These are phyloP conservation scores for Plutella xylostella DNA, from an alignment of 2,888 invertebrate species.

Conservation along the genomic window DNA sequence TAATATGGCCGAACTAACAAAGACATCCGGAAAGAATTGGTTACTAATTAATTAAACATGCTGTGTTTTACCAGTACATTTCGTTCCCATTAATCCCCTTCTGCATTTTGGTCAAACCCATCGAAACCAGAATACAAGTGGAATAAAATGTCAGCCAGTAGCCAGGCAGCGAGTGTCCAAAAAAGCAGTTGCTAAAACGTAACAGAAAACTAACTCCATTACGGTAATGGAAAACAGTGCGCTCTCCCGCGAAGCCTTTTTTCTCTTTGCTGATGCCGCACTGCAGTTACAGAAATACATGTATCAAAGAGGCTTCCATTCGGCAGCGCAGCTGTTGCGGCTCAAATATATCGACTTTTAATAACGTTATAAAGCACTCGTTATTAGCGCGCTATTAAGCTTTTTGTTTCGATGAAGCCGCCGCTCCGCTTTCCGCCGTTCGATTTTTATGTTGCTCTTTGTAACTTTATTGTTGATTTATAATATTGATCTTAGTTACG, in stretches of 20 bases:
- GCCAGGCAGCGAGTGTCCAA: slow-evolving; percentile 14
- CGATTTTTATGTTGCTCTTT: too few relatives aligned
- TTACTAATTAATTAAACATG: too few relatives aligned
- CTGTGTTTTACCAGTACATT: too few relatives aligned
- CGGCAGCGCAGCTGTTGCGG: slow-evolving; percentile 34
- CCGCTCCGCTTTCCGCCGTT: too few relatives aligned
- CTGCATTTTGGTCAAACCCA: too few relatives aligned
- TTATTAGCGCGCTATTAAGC: too few relatives aligned
- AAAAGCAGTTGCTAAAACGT: slow-evolving; percentile 43
- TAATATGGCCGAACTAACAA: too few relatives aligned
- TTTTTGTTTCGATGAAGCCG: neutral
- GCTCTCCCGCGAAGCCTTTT: slow-evolving; percentile 39
- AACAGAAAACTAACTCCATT: slow-evolving; percentile 55
- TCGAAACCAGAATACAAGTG: neutral
- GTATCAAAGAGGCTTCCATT: slow-evolving; percentile 58
- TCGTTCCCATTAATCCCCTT: too few relatives aligned
- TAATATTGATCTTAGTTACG: too few relatives aligned
- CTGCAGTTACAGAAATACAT: slow-evolving; percentile 58
- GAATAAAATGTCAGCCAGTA: slow-evolving; percentile 10
- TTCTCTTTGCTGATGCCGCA: slow-evolving; percentile 41
- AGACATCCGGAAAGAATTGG: too few relatives aligned
- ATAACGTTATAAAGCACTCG: slow-evolving; percentile 42
- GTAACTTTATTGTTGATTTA: too few relatives aligned
- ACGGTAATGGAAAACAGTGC: slow-evolving; percentile 60
- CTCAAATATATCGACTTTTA: slow-evolving; percentile 43